phyloP scores from a whole-genome alignment of 2,797 vertebrate species.

The Chlorospingus flavigularis region DNA sequence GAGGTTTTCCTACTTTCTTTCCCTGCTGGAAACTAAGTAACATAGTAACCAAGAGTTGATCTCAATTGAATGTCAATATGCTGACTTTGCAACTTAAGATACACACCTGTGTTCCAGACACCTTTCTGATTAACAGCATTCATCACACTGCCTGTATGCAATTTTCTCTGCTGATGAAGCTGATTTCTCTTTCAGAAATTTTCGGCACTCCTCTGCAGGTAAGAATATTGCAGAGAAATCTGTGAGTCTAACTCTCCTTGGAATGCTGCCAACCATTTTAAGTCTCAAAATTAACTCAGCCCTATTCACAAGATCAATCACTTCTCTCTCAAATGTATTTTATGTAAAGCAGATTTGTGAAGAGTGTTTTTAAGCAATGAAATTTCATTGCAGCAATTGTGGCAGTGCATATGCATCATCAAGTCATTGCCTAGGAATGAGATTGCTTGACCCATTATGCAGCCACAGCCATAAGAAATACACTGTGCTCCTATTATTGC shows the following conservation, averaged over 20 bases:
- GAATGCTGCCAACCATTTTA: background rate
- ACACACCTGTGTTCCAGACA: background rate
- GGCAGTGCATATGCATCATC: background rate
- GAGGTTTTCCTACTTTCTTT: background rate
- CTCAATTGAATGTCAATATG: background rate
- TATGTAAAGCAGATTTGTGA: background rate
- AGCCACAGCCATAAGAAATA: background rate
- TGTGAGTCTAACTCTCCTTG: background rate
- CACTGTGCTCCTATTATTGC: background rate
- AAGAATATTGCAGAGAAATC: background rate
- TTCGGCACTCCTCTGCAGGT: background rate
- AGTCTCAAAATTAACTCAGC: background rate
- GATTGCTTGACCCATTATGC: background rate
- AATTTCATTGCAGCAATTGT: background rate
- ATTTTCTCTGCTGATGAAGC: background rate
- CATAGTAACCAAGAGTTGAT: background rate
- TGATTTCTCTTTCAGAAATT: background rate
- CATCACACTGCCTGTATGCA: background rate
- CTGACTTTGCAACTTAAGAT: background rate
- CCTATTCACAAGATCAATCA: background rate
- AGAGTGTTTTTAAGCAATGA: background rate
- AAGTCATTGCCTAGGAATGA: background rate
- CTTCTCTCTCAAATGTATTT: background rate
- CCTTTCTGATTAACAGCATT: slow-evolving; percentile 7
- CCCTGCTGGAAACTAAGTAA: background rate